These are phyloP conservation scores for Nemoura dubitans DNA, from an alignment of 2,888 invertebrate genomes.

Conservation along the genomic window DNA sequence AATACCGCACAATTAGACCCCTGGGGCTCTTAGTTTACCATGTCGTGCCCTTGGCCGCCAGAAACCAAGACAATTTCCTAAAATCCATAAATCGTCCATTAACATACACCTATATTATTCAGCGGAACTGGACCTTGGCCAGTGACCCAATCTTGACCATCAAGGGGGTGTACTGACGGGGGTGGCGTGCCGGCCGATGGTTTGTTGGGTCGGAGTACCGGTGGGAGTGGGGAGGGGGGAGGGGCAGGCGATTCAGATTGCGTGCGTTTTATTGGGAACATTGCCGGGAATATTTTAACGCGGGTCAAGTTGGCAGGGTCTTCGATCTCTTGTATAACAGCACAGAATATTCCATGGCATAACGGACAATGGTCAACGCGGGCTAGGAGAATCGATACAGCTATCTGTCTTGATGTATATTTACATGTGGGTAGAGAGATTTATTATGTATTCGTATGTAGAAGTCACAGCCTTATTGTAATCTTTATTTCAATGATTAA, in stretches of 20 bases:
- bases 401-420: background rate
- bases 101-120: background rate
- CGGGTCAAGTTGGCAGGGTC: background rate
- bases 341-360: too few relatives aligned
- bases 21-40: background rate
- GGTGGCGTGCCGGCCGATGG: background rate
- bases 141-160: slow-evolving; percentile 7
- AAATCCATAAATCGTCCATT: background rate
- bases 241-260: too few relatives aligned
- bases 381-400: background rate
- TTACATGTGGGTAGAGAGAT: background rate
- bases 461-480: background rate
- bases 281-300: background rate
- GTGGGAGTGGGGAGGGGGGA: background rate
- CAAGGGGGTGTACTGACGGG: background rate
- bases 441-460: background rate
- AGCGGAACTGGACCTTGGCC: background rate
- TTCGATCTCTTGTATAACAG: background rate
- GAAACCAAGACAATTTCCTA: background rate
- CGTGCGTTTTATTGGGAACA: background rate
- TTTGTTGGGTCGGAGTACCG: too few relatives aligned
- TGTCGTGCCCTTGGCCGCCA: background rate
- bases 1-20: background rate
- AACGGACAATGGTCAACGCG: background rate
- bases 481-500: background rate